Evolutionary conservation across 1,140 invertebrate species (phyloP).

Genomic region (Anthonomus grandis): DNA sequence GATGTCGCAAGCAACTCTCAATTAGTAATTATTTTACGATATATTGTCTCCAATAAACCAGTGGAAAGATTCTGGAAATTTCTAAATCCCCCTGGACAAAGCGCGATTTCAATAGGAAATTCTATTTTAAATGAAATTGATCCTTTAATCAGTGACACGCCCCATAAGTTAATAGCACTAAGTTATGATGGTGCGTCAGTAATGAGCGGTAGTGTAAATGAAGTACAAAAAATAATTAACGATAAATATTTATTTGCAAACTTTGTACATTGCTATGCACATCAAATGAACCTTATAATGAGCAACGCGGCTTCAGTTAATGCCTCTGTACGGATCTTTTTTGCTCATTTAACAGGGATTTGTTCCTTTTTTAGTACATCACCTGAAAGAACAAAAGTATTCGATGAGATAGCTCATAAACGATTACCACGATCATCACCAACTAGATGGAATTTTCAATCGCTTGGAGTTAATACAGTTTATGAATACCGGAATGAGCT

Average conservation of each 20-base stretch:
- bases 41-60: conserved; percentile 31
- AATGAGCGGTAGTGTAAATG: conserved; percentile 28
- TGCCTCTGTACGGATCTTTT: conserved; percentile 37
- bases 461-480: conserved; percentile 19
- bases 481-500: conserved; percentile 18
- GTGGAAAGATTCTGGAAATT: conserved; percentile 43
- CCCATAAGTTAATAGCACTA: conserved; percentile 29
- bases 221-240: conserved; percentile 38
- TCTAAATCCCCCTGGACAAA: conserved; percentile 29
- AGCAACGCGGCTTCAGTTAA: conserved; percentile 37
- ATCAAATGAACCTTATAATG: conserved; percentile 44
- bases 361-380: conserved; percentile 25
- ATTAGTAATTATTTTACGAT: conserved; percentile 38
- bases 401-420: conserved; percentile 26
- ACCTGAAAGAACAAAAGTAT: conserved; percentile 17
- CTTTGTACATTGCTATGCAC: conserved; percentile 45
- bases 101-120: conserved; percentile 21
- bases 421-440: conserved; percentile 11
- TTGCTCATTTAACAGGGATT: conserved; percentile 27
- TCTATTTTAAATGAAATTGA: conserved; percentile 34
- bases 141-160: conserved; percentile 24
- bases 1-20: conserved; percentile 36
- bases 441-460: conserved; percentile 14
- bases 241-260: conserved; percentile 37
- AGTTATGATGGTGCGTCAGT: conserved; percentile 33